Evolutionary conservation across 2,888 invertebrate genomes (phyloP).

Genomic region (Thyatira batis): DNA sequence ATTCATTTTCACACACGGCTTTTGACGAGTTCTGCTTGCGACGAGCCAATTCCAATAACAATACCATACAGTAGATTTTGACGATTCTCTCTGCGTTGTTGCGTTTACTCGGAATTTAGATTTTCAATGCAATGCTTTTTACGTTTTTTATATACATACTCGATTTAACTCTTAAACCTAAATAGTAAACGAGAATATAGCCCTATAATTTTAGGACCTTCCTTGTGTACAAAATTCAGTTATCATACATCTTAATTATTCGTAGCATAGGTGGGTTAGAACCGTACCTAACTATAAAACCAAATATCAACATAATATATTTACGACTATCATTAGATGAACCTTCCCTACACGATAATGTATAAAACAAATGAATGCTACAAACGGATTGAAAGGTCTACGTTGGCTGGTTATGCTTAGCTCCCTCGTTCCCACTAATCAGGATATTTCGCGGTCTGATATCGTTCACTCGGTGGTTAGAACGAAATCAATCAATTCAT

Average conservation of each 20-base stretch:
- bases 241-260: constrained; percentile 29
- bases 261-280: constrained; percentile 37
- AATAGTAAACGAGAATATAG: neutral
- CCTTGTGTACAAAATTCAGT: constrained; percentile 14
- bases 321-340: constrained; percentile 20
- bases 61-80: constrained; percentile 17
- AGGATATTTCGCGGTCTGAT: constrained; percentile 47
- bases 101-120: neutral
- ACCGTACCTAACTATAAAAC: constrained; percentile 37
- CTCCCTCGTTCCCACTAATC: constrained; percentile 43
- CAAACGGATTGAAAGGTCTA: constrained; percentile 32
- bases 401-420: constrained; percentile 29
- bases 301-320: constrained; percentile 34
- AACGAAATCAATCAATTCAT: constrained; percentile 46
- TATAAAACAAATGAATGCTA: constrained; percentile 18
- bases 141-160: too few relatives aligned
- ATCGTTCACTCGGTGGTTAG: constrained; percentile 32
- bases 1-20: constrained; percentile 33
- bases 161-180: too few relatives aligned
- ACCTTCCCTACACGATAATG: constrained; percentile 13
- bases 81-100: neutral
- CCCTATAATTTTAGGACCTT: neutral
- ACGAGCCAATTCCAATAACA: constrained; percentile 38
- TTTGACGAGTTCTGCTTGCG: constrained; percentile 28
- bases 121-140: constrained; percentile 15